Conservation (phyloP, 2,113 vertebrate species). For the Amblyopsis rosae region DNA sequence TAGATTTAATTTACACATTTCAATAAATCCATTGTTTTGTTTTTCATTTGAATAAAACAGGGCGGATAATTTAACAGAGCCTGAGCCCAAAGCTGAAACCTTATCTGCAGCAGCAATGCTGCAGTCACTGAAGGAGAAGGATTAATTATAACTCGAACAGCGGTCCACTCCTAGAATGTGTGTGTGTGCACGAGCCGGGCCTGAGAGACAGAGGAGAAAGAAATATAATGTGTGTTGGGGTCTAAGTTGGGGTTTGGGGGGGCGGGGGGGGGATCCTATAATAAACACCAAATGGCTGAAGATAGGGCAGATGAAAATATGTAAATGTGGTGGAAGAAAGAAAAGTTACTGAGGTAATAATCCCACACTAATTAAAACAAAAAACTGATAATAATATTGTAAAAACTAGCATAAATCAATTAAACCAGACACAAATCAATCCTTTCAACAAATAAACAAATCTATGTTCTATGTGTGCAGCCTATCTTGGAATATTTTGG, state of each 20-base stretch:
- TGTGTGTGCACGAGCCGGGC: not conserved
- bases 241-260: conserved; percentile 11
- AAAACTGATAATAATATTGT: not conserved
- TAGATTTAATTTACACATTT: not conserved
- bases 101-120: conserved; percentile 53
- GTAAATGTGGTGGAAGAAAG: not conserved
- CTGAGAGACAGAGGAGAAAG: not conserved
- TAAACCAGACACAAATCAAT: not conserved
- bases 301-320: not conserved
- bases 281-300: conserved; percentile 27
- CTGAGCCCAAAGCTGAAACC: conserved; percentile 58
- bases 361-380: not conserved
- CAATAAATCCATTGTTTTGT: not conserved
- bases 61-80: conserved; percentile 24
- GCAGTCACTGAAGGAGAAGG: conserved; percentile 61
- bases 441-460: not conserved
- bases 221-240: conserved; percentile 9
- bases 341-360: not conserved
- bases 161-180: conserved; percentile 36
- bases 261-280: conserved; percentile 29
- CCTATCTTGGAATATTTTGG: not conserved
- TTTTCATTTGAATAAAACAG: conserved; percentile 46
- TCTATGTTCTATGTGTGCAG: not conserved
- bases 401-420: not conserved
- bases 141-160: conserved; percentile 71